Percentiles rank a stretch among this genome's conserved stretches.
These are phyloP conservation scores for Pangasius krempfi DNA, from an alignment of 2,797 vertebrate genomes.

Conservation along the genomic window DNA sequence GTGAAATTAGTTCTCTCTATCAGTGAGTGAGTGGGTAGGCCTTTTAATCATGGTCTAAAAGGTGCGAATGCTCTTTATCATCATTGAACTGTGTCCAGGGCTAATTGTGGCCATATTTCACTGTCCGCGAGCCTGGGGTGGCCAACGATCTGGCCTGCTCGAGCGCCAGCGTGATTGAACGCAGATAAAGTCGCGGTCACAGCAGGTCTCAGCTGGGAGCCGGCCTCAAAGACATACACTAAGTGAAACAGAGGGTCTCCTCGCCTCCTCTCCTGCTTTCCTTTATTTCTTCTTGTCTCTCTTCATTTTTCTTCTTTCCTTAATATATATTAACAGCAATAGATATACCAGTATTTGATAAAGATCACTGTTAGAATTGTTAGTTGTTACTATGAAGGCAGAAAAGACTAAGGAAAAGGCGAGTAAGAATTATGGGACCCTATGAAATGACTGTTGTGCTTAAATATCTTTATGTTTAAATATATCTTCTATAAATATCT, in stretches of 20 bases:
- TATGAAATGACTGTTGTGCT: no score
- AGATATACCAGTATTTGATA: neutral
- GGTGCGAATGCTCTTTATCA: slow-evolving; percentile 91
- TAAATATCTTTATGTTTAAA: neutral
- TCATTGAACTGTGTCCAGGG: slow-evolving; percentile 96
- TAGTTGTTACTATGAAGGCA: no score
- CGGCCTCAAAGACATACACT: slow-evolving; percentile 55
- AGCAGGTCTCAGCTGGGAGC: slow-evolving; percentile 64
- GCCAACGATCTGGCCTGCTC: slow-evolving; percentile 75
- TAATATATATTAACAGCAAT: neutral
- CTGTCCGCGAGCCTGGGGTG: slow-evolving; percentile 83
- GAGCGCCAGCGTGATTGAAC: slow-evolving; percentile 63
- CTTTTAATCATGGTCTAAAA: slow-evolving; percentile 98
- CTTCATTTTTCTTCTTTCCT: neutral
- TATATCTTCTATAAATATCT: neutral
- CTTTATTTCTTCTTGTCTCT: slow-evolving; percentile 28
- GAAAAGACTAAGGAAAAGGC: neutral
- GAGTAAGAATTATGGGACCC: neutral
- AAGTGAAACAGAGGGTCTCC: slow-evolving; percentile 64
- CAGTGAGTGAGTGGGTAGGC: slow-evolving; percentile 85
- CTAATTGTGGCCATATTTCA: slow-evolving; percentile 99
- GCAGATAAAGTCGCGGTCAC: slow-evolving; percentile 66
- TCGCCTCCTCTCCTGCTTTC: slow-evolving; percentile 18
- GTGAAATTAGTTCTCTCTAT: slow-evolving; percentile 97
- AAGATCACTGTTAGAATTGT: neutral